Conservation (phyloP, 2,113 vertebrate genomes). For the Salvelinus sp. region DNA sequence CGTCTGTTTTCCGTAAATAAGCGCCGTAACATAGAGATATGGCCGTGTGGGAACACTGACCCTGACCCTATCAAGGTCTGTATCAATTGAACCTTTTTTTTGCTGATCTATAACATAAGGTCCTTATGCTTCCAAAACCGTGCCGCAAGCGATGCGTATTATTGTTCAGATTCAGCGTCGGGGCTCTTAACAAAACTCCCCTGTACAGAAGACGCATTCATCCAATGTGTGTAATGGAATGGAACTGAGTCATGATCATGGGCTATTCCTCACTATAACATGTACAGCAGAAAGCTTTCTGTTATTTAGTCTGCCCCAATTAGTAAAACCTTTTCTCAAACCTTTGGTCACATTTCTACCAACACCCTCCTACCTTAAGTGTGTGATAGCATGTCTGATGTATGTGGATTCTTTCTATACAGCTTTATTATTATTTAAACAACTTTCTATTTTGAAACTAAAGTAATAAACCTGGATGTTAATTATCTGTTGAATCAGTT, state of each 20-base stretch:
- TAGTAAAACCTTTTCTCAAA: background rate
- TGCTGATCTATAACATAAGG: too few relatives aligned
- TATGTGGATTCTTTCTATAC: constrained; percentile 1
- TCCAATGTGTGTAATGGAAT: background rate
- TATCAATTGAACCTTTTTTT: too few relatives aligned
- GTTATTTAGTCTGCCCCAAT: background rate
- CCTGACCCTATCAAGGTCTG: background rate
- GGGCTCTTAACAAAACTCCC: too few relatives aligned
- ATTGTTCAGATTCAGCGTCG: too few relatives aligned
- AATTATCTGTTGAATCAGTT: background rate
- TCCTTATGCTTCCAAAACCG: too few relatives aligned
- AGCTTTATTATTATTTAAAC: constrained; percentile 10
- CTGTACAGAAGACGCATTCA: too few relatives aligned
- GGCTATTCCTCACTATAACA: too few relatives aligned
- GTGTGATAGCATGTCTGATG: constrained; percentile 4
- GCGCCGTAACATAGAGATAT: too few relatives aligned
- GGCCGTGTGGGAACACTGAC: background rate
- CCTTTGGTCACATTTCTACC: background rate
- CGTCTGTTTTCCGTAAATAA: too few relatives aligned
- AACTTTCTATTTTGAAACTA: background rate
- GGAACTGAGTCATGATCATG: too few relatives aligned
- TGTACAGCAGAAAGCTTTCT: too few relatives aligned
- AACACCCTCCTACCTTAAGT: background rate
- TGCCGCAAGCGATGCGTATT: too few relatives aligned
- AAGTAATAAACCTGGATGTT: background rate